Percentiles rank a stretch among this genome's conserved stretches.
phyloP scores from a whole-genome alignment of 2,888 invertebrate genomes.

The Pyrgus malvae region DNA sequence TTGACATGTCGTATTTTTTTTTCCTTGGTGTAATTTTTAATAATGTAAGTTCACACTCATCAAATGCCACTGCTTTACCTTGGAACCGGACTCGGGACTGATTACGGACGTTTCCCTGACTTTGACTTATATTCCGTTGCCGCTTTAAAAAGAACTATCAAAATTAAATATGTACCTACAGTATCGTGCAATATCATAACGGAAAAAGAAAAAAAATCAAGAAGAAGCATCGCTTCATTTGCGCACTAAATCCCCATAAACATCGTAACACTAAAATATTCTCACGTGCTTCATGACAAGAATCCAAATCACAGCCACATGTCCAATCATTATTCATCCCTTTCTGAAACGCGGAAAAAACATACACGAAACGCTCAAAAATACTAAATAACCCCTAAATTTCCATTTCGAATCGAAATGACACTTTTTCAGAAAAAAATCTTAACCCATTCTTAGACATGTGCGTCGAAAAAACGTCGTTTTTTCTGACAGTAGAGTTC shows the following conservation, averaged over 20 bases:
- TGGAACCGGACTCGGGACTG: too few species aligned
- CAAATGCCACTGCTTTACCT: too few species aligned
- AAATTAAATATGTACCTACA: too few species aligned
- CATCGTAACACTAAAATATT: constrained; percentile 41
- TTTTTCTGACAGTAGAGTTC: constrained; percentile 59
- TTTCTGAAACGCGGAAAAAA: constrained; percentile 41
- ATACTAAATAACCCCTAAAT: constrained; percentile 73
- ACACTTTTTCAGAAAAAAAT: constrained; percentile 58
- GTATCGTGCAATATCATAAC: too few species aligned
- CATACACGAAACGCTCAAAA: constrained; percentile 49
- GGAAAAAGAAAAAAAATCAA: too few species aligned
- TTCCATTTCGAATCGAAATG: constrained; percentile 76
- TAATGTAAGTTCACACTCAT: too few species aligned
- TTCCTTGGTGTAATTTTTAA: too few species aligned
- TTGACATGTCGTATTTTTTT: too few species aligned
- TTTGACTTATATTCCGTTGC: too few species aligned
- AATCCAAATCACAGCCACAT: constrained; percentile 64
- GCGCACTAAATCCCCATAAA: constrained; percentile 16
- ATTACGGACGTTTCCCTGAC: too few species aligned
- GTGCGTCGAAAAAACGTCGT: constrained; percentile 50
- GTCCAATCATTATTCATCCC: constrained; percentile 69
- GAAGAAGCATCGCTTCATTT: not conserved
- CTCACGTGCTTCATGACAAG: constrained; percentile 69
- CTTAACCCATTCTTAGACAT: constrained; percentile 75
- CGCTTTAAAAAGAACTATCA: too few species aligned